phyloP scores from a whole-genome alignment of 2,888 invertebrate species.

The Scaeva pyrastri region DNA sequence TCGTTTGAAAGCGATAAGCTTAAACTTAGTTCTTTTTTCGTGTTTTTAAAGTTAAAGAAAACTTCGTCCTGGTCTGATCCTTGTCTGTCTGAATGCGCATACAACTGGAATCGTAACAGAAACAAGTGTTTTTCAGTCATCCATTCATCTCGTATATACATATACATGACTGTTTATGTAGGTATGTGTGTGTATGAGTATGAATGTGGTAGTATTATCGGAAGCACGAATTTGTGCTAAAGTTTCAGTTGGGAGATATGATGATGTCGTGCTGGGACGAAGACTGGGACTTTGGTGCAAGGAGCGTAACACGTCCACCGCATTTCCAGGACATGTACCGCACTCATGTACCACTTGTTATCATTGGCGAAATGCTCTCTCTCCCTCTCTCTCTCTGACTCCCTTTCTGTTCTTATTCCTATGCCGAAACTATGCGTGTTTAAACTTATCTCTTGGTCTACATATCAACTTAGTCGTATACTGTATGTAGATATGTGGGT shows the following conservation, averaged over 20 bases:
- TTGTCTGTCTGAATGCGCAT: not conserved
- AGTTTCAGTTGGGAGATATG: constrained; percentile 62
- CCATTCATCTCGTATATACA: constrained; percentile 9
- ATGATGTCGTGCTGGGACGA: constrained; percentile 49
- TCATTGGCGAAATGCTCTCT: constrained; percentile 64
- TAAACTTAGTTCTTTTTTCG: not conserved
- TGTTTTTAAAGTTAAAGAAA: not conserved
- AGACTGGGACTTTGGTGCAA: constrained; percentile 28
- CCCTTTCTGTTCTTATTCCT: not conserved
- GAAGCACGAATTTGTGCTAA: constrained; percentile 72
- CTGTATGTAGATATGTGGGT: not conserved
- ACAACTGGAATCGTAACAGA: constrained; percentile 34
- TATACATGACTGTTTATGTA: too few relatives aligned
- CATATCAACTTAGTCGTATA: not conserved
- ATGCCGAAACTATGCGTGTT: constrained; percentile 64
- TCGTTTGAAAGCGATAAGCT: constrained; percentile 14
- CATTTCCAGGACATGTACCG: constrained; percentile 64
- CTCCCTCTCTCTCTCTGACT: constrained; percentile 1
- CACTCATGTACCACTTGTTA: constrained; percentile 73
- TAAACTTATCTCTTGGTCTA: constrained; percentile 60
- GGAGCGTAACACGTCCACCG: constrained; percentile 65
- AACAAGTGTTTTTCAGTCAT: constrained; percentile 24
- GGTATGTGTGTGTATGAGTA: not conserved
- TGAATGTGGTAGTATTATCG: constrained; percentile 36
- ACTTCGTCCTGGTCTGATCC: constrained; percentile 26